Percentiles rank a stretch among this genome's conserved stretches.
phyloP scores from a whole-genome alignment of 2,797 vertebrate genomes.

The Danio kyathit region DNA sequence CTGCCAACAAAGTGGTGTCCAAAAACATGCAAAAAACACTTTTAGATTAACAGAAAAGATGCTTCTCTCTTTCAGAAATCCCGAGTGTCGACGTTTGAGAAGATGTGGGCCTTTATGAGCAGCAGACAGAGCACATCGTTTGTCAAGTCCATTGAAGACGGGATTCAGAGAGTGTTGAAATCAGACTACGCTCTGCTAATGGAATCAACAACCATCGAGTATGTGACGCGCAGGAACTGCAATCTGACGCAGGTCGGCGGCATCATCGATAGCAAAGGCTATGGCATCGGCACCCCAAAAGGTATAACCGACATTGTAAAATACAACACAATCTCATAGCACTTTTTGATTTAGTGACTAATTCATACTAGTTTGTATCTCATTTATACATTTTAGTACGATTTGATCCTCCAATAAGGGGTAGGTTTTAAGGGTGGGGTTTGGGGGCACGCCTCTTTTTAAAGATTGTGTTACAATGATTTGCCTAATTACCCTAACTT shows the following conservation, averaged over 20 bases:
- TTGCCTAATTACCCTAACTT: too few relatives aligned
- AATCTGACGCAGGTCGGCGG: slow-evolving; percentile 98
- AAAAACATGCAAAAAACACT: not conserved
- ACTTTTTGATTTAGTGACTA: too few relatives aligned
- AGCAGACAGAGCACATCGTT: slow-evolving; percentile 92
- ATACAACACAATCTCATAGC: too few relatives aligned
- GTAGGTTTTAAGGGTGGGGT: too few relatives aligned
- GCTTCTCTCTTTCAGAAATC: slow-evolving; percentile 85
- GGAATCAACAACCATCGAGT: slow-evolving; percentile 98
- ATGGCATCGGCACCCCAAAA: slow-evolving; percentile 95
- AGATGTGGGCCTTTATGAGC: slow-evolving; percentile 99
- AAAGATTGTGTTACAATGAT: too few relatives aligned
- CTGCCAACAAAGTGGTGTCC: not conserved
- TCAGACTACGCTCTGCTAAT: slow-evolving; percentile 97
- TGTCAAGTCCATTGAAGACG: slow-evolving; percentile 96
- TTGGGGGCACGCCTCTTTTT: too few relatives aligned
- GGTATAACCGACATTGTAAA: slow-evolving; percentile 77
- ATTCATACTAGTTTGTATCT: too few relatives aligned
- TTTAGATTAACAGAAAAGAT: not conserved
- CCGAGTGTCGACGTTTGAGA: slow-evolving; percentile 98
- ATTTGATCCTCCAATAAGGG: too few relatives aligned
- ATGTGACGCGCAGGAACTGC: slow-evolving; percentile 95
- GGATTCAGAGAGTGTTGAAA: slow-evolving; percentile 92
- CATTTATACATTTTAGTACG: too few relatives aligned
- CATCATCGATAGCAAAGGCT: slow-evolving; percentile 97